Base-by-base conservation (phyloP, 2,797 vertebrate genomes). In the Bucorvus abyssinicus region DNA sequence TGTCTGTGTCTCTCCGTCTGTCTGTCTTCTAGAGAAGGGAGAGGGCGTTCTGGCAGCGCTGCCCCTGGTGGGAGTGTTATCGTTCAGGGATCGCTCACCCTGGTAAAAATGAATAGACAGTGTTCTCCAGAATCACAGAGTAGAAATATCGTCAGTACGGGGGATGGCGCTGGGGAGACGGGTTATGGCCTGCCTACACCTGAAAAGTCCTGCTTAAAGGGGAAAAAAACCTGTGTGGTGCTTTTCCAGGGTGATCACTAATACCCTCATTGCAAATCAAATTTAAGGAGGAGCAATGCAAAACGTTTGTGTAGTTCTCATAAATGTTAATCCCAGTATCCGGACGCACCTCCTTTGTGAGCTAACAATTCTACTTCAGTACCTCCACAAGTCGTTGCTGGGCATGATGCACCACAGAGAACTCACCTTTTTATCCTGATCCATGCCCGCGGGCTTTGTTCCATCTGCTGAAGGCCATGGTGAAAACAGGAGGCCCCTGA, bases 11-110 rank as follows among this genome's bases (percentile, higher is more conserved):
- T n/a, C n/a, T n/a, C n/a, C n/a, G n/a, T n/a, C n/a, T n/a, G n/a
- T n/a, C n/a, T 88, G n/a, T 6, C 24, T 82, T 87, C 87, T 92
- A 78, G 55, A 55, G 79, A 89, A 91, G 79, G 50, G 82, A 84
- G 94, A 73, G 55, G 60, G n/a, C 42, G 8, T 78, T 91, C 60
- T 91, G 71, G 32, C 71, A 87, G 75, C 32, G 52, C 60, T 89
- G 85, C 67, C 78, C 78, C 30, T 53, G 76, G 90, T 76, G 79
- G 82, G 85, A 85, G 85, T 85, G 14, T 85, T 93, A 70, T 85
- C 36, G 1, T 90, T 56, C 5, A 16, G 84, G 85, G 69, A 87
- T 95, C 90, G 24, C 87, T 90, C 49, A 76, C 79, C n/a, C 22
- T 56, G 36, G 34, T 69, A 29, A 79, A 83, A 88, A 83, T 78